Evolutionary conservation across 2,797 vertebrate species (phyloP), one percentile per base, ranked within the genome.

Genomic region (Esox masquinongy): DNA sequence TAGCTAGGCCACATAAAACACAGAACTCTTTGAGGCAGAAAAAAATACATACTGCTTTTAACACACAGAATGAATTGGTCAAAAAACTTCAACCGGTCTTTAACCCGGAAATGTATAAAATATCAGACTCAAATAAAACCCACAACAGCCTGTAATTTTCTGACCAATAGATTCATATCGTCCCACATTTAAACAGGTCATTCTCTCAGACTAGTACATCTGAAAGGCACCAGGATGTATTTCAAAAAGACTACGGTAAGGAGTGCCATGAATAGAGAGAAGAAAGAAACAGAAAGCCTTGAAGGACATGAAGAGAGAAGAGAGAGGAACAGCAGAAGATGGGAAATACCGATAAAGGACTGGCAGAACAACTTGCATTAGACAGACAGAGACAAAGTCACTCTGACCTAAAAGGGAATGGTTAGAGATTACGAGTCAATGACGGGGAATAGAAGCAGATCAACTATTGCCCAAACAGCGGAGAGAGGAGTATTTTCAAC

Each of bases 401-500:
- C 34, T 49, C 39, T 74, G 73, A 76, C 68, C 64, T 29, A 49
- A 36, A 51, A 59, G 15, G 15, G 59, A 74, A 69, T 49, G 5
- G 34, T 71, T 47, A 15, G n/a, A 70, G 3, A 39, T 64, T n/a
- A 50, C 11, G 11, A 64, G 7, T 1, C 16, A 39, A 39, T 36
- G 69, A 53, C n/a, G 7, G 16, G 43, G 15, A 4, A 47, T 2
- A 69, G 68, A 24, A 49, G 26, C 19, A 5, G 26, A 74, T 39
- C 11, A 17, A 12, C 0, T 53, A 19, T 53, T 53, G 19, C 50
- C 50, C 17, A 53, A 53, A 16, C 16, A 53, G 50, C 3, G 17
- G 34, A 63, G 22, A 15, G 36, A 69, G 47, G n/a, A 24, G 29
- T 31, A 31, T 31, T 31, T 31, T 31, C 29, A 31, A 1, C 29